Base-by-base conservation (phyloP, 2,797 vertebrate genomes). In the Adrianichthys oophorus region DNA sequence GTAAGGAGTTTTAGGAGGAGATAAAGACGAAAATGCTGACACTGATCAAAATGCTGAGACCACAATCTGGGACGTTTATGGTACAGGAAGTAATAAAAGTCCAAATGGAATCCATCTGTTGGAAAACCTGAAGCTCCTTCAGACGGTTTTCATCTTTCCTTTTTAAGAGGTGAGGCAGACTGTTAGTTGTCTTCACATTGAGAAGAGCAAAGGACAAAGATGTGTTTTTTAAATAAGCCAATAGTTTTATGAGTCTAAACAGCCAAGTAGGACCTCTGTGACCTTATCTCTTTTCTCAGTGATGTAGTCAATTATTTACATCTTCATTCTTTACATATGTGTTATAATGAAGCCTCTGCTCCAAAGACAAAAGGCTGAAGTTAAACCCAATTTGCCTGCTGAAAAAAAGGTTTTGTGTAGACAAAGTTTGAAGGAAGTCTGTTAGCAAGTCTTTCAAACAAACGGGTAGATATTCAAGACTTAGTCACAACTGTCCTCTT, bases 71-170 rank as follows among this genome's bases (percentile, higher is more conserved):
- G 57, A 63, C 70, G 83, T 91, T 90, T 88, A 90, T 77, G 74
- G 82, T 73, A 60, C 85, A 83, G 90, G 90, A 91, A 90, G 88
- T 89, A 78, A 88, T 91, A 90, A 91, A 91, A 89, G 68, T 85
- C 77, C 59, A 91, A 91, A 91, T 86, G 57, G 37, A 85, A 80
- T 74, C 91, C 91, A 92, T 89, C 83, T 92, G 90, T 78, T 79
- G 41, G 68, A 78, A 83, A 82, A 87, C 71, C 67, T 71, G 74
- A 47, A 68, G 74, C 58, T 70, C 61, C 53, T 83, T 80, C 52
- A 68, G 5, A 63, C 1, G 2, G 37, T 57, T 79, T 85, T 80
- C 53, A 69, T 63, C 26, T 41, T 21, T 73, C 53, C 70, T 57
- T 12, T 32, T 32, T 32, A 32, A 32, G 32, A 32, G 32, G 32